Evolutionary conservation across 2,113 vertebrate genomes (phyloP).

Genomic region (Neotragus moschatus): DNA sequence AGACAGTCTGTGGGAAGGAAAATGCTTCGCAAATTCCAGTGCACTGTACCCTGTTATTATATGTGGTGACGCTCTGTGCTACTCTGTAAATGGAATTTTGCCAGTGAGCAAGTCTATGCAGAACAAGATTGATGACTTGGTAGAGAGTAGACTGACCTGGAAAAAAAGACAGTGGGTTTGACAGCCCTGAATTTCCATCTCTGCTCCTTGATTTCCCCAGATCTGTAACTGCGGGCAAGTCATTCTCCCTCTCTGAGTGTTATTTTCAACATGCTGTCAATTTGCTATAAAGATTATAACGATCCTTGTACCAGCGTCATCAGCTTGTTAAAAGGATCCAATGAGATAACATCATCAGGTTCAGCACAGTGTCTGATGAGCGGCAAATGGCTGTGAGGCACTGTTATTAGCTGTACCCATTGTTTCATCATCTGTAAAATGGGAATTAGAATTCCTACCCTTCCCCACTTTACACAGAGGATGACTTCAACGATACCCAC

Average conservation of each 20-base stretch:
- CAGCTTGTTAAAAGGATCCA: neutral
- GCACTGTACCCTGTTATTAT: neutral
- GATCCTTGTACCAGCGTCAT: neutral
- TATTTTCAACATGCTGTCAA: neutral
- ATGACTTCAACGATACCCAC: neutral
- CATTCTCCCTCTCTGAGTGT: neutral
- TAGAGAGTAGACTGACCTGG: neutral
- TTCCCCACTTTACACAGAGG: neutral
- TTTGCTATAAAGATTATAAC: neutral
- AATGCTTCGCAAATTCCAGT: neutral
- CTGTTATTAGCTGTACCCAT: neutral
- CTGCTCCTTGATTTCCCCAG: neutral
- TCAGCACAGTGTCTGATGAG: neutral
- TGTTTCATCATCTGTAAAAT: neutral
- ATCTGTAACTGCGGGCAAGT: neutral
- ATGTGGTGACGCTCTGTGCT: neutral
- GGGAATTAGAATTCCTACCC: neutral
- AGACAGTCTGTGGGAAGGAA: neutral
- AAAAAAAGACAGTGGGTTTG: neutral
- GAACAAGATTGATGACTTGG: neutral
- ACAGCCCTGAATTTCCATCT: neutral
- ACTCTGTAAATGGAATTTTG: constrained; percentile 11
- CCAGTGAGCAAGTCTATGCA: neutral
- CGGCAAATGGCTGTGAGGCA: neutral
- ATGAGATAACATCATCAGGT: neutral